These are phyloP conservation scores for Helarctos malayanus DNA, from an alignment of 2,797 vertebrate species.

Conservation along the genomic window DNA sequence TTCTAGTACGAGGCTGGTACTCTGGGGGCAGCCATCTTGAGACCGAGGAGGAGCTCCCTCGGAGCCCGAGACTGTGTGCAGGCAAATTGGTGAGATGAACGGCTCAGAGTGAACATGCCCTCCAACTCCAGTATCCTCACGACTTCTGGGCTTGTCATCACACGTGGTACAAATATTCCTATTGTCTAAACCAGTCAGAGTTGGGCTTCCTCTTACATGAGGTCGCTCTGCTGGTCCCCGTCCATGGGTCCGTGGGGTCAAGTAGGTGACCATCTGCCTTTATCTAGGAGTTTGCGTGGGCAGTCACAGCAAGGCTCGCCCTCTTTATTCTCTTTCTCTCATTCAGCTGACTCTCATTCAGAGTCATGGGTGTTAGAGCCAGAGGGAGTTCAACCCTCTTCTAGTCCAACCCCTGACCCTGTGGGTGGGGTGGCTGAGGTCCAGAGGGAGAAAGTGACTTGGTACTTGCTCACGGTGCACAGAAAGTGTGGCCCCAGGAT, in stretches of 20 bases:
- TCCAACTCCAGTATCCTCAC: too few species aligned
- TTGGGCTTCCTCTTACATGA: neutral
- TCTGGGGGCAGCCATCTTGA: neutral
- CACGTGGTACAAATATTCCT: too few species aligned
- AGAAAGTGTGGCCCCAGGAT: neutral
- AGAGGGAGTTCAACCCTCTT: too few species aligned
- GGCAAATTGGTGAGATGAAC: neutral
- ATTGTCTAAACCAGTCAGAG: neutral
- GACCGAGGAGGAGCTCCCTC: neutral
- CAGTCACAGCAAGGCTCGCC: fast-evolving
- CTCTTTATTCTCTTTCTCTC: neutral
- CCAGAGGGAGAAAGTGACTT: neutral
- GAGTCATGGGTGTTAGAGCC: neutral
- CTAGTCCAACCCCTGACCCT: too few species aligned
- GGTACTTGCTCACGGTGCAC: neutral
- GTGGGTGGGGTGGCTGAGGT: neutral
- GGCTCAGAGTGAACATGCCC: neutral
- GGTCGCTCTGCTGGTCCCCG: neutral
- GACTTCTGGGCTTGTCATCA: neutral
- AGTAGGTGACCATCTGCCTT: neutral
- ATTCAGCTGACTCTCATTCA: neutral
- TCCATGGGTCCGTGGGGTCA: neutral
- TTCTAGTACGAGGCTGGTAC: neutral
- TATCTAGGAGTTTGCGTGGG: fast-evolving
- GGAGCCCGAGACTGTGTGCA: neutral